Percentiles rank a stretch among this genome's conserved stretches.
These are phyloP conservation scores for Heliothis virescens DNA, from an alignment of 1,140 invertebrate species.

Conservation along the genomic window DNA sequence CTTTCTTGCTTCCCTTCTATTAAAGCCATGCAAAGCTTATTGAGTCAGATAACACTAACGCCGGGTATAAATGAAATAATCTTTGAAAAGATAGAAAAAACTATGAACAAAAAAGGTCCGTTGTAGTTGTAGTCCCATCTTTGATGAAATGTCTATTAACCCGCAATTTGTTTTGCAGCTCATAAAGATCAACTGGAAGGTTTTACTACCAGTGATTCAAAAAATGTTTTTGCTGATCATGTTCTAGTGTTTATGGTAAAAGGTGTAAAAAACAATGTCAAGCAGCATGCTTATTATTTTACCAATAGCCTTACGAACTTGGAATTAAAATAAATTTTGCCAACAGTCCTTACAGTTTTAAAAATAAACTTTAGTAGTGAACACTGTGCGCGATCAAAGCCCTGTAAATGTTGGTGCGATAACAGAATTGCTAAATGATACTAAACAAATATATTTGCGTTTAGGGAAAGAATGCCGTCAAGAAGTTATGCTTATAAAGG, in stretches of 20 bases:
- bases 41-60: slow-evolving; percentile 40
- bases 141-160: slow-evolving; percentile 56
- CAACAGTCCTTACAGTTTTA: too few relatives aligned
- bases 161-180: slow-evolving; percentile 45
- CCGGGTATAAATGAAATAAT: slow-evolving; percentile 48
- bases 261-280: not conserved
- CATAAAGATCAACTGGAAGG: slow-evolving; percentile 47
- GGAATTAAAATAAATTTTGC: slow-evolving; percentile 1
- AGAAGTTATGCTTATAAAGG: slow-evolving; percentile 44
- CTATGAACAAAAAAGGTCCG: too few relatives aligned
- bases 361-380: not conserved
- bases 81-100: slow-evolving; percentile 53
- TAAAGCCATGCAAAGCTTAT: slow-evolving; percentile 49
- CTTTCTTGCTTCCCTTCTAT: slow-evolving; percentile 46
- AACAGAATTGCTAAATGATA: slow-evolving; percentile 45
- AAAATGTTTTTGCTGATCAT: slow-evolving; percentile 44
- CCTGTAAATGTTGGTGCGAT: slow-evolving; percentile 57
- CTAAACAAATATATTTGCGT: slow-evolving; percentile 39
- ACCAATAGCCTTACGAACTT: not conserved
- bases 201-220: slow-evolving; percentile 38
- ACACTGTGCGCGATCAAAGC: slow-evolving; percentile 57
- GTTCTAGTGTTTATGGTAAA: slow-evolving; percentile 46
- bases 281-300: slow-evolving; percentile 10
- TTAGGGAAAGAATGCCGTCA: slow-evolving; percentile 44
- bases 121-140: slow-evolving; percentile 50